Evolutionary conservation across 2,888 invertebrate species (phyloP).

Genomic region (Orthonevra nobilis): DNA sequence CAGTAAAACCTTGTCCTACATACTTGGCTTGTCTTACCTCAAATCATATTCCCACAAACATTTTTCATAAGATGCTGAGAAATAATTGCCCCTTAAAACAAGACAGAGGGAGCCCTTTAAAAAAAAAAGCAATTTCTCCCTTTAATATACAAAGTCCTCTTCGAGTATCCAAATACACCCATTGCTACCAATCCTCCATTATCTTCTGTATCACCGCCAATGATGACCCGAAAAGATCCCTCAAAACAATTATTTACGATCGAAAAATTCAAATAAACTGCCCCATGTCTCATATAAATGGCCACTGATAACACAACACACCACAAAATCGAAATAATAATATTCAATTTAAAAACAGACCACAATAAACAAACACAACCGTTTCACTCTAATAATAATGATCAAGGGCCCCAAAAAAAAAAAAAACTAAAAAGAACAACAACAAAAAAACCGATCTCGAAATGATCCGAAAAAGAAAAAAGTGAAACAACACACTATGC

Average conservation of each 20-base stretch:
- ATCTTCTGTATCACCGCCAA: slow-evolving; percentile 26
- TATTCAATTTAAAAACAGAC: slow-evolving; percentile 24
- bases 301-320: slow-evolving; percentile 60
- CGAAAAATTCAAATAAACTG: slow-evolving; percentile 36
- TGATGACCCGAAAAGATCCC: slow-evolving; percentile 48
- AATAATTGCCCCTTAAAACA: too few relatives aligned
- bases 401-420: slow-evolving; percentile 3
- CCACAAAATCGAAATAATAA: slow-evolving; percentile 29
- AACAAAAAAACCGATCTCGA: not conserved
- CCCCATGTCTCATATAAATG: slow-evolving; percentile 55
- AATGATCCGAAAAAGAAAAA: slow-evolving; percentile 7
- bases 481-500: slow-evolving; percentile 8
- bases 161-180: not conserved
- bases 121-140: too few relatives aligned
- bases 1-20: too few relatives aligned
- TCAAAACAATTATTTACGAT: slow-evolving; percentile 39
- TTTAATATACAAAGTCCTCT: too few relatives aligned
- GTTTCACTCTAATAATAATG: slow-evolving; percentile 18
- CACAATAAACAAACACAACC: slow-evolving; percentile 14
- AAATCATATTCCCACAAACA: too few relatives aligned
- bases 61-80: too few relatives aligned
- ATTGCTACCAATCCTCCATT: slow-evolving; percentile 9
- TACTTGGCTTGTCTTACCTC: too few relatives aligned
- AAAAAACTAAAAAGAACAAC: not conserved
- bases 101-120: too few relatives aligned